phyloP scores from a whole-genome alignment of 2,797 vertebrate species.

The Bovichtus variegatus region DNA sequence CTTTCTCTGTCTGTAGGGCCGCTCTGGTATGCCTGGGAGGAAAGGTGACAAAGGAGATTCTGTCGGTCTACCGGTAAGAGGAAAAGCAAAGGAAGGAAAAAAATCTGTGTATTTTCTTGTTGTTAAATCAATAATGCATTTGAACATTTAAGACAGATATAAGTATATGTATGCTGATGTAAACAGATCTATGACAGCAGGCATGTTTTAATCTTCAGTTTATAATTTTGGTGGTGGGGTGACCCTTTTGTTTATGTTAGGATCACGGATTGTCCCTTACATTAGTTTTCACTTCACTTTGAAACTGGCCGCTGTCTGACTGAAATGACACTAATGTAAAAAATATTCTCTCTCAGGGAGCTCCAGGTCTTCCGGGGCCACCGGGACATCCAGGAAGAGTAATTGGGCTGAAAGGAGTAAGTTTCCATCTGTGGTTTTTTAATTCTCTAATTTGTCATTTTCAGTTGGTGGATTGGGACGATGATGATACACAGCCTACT shows the following conservation, averaged over 20 bases:
- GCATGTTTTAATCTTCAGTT: background rate
- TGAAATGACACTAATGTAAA: background rate
- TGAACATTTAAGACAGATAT: background rate
- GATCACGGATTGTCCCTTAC: background rate
- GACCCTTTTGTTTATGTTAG: background rate
- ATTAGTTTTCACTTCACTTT: background rate
- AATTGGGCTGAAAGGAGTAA: constrained; percentile 91
- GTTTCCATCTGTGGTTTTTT: constrained; percentile 63
- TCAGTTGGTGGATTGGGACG: background rate
- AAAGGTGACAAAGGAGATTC: constrained; percentile 91
- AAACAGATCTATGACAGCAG: background rate
- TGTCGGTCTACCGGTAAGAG: constrained; percentile 80
- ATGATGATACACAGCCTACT: background rate
- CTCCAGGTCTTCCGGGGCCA: constrained; percentile 89
- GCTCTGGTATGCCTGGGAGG: constrained; percentile 89
- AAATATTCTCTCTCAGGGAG: constrained; percentile 82
- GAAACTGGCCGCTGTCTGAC: background rate
- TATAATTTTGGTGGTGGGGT: background rate
- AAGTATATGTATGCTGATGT: background rate
- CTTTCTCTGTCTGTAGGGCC: constrained; percentile 83
- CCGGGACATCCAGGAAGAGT: constrained; percentile 90
- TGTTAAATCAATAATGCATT: background rate
- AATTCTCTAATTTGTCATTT: background rate
- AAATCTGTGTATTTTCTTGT: background rate
- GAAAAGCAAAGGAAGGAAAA: background rate